A percentile compares a stretch with the other conserved stretches of the same genome.
These are phyloP conservation scores for Tetanocera ferruginea DNA, from an alignment of 2,888 invertebrate species.

Conservation along the genomic window DNA sequence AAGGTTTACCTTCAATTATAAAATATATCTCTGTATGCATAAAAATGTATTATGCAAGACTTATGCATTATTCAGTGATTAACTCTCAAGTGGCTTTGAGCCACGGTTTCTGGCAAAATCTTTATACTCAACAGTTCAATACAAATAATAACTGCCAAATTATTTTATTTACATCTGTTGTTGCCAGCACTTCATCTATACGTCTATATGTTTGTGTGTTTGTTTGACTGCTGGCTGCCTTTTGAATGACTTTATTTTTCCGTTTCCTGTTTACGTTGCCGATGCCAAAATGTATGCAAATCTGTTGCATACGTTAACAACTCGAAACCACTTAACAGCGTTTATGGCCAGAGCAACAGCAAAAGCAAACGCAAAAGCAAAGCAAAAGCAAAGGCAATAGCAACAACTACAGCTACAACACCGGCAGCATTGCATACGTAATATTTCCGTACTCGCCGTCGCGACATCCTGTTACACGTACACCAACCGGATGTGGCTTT, in stretches of 20 bases:
- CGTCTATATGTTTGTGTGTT: not conserved
- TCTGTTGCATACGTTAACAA: constrained; percentile 24
- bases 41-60: too few relatives aligned
- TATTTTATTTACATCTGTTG: too few relatives aligned
- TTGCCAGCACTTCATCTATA: too few relatives aligned
- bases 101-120: too few relatives aligned
- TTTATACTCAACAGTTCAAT: too few relatives aligned
- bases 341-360: not conserved
- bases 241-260: not conserved
- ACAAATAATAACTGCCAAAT: too few relatives aligned
- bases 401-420: not conserved
- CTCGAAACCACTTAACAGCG: constrained; percentile 17
- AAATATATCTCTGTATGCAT: too few relatives aligned
- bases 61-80: too few relatives aligned
- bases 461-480: not conserved
- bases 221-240: not conserved
- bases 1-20: too few relatives aligned
- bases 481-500: not conserved
- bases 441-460: not conserved
- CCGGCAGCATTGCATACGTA: constrained; percentile 1
- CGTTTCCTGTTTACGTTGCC: not conserved
- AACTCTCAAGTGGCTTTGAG: too few relatives aligned
- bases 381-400: not conserved
- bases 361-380: not conserved
- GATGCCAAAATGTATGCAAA: constrained; percentile 18